phyloP scores from a whole-genome alignment of 2,797 vertebrate species.

The Neosalanx taihuensis region DNA sequence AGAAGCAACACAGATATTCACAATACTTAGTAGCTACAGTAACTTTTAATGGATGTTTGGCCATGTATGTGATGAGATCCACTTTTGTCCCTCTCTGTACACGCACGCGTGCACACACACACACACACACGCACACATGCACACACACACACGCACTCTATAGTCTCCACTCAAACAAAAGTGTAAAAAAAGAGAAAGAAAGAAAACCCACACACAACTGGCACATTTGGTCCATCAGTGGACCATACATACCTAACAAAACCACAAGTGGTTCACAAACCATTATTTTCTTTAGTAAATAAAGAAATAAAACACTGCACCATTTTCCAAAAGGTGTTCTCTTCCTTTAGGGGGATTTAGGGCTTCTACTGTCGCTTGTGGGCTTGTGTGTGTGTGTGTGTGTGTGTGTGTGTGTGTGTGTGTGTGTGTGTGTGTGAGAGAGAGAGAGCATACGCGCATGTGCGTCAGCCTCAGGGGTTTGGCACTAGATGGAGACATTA shows the following conservation, averaged over 20 bases:
- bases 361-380: neutral
- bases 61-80: too few species aligned
- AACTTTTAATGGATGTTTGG: too few species aligned
- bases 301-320: neutral
- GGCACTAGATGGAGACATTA: constrained; percentile 70
- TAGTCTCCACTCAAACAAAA: too few species aligned
- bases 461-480: constrained; percentile 50
- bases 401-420: neutral
- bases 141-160: neutral
- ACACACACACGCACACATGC: neutral
- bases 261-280: too few species aligned
- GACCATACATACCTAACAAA: too few species aligned
- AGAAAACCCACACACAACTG: too few species aligned
- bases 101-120: neutral
- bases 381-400: neutral
- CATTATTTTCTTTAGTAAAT: too few species aligned
- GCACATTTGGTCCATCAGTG: too few species aligned
- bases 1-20: too few species aligned
- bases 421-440: neutral
- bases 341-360: neutral
- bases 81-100: too few species aligned
- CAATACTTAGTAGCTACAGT: too few species aligned
- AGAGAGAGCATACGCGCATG: neutral
- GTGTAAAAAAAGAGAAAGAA: too few species aligned
- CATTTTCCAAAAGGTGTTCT: neutral